These are phyloP conservation scores for Campopleginae sp. DNA, from an alignment of 2,888 invertebrate genomes.

Conservation along the genomic window DNA sequence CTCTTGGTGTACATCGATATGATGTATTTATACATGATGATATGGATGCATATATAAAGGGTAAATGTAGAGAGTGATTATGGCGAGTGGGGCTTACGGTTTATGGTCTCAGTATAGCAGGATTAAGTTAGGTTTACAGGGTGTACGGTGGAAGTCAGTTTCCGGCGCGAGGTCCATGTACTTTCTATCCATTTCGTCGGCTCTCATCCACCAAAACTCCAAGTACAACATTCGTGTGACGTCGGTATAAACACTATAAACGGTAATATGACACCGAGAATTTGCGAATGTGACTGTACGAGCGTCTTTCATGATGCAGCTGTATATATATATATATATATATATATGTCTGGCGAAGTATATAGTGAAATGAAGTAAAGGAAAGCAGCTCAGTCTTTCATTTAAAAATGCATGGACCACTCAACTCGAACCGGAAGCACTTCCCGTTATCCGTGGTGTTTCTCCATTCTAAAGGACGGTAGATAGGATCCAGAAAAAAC, in stretches of 20 bases:
- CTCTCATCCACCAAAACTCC: slow-evolving; percentile 14
- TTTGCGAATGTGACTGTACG: slow-evolving; percentile 14
- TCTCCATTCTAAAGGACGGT: slow-evolving; percentile 52
- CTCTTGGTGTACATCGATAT: slow-evolving; percentile 9
- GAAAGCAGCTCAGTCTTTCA: slow-evolving; percentile 55
- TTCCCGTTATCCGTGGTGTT: slow-evolving; percentile 73
- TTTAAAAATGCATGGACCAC: slow-evolving; percentile 81
- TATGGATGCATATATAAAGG: slow-evolving; percentile 15
- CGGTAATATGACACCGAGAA: slow-evolving; percentile 41
- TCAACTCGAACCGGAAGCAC: slow-evolving; percentile 80
- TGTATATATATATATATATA: too few species aligned
- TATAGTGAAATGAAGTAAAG: slow-evolving; percentile 45
- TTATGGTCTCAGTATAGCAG: slow-evolving; percentile 61
- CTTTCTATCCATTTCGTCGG: neutral
- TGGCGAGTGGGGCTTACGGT: slow-evolving; percentile 49
- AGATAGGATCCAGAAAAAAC: slow-evolving; percentile 3
- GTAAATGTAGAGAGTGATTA: slow-evolving; percentile 42
- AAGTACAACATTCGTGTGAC: slow-evolving; percentile 57
- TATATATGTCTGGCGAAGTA: neutral
- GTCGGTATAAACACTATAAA: slow-evolving; percentile 46
- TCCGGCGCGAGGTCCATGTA: slow-evolving; percentile 68
- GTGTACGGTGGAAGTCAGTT: slow-evolving; percentile 69
- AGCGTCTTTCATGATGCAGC: slow-evolving; percentile 2
- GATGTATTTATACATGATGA: neutral
- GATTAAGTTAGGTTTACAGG: slow-evolving; percentile 73